Conservation (phyloP, 2,113 vertebrate species). For the Scopus umbretta region DNA sequence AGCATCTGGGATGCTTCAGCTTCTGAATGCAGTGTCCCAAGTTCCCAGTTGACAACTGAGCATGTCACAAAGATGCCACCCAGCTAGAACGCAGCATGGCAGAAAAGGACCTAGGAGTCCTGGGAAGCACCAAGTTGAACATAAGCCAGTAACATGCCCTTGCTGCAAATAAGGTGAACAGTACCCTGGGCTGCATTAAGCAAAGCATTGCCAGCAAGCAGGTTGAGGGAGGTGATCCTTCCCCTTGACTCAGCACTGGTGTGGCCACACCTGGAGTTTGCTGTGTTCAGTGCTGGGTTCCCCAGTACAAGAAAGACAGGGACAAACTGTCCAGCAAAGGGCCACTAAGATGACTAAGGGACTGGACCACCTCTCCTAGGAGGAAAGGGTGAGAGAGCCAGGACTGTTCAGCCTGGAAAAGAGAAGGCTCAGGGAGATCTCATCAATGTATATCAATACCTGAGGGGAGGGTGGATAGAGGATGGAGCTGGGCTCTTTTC, state of each 20-base stretch:
- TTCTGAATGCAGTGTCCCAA: neutral
- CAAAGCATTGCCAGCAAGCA: neutral
- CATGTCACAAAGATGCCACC: neutral
- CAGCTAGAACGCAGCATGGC: neutral
- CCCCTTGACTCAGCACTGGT: fast-evolving
- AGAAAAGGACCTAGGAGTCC: neutral
- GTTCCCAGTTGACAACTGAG: fast-evolving
- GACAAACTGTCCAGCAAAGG: neutral
- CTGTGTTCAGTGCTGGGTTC: neutral
- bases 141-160: neutral
- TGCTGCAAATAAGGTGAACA: neutral
- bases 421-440: neutral
- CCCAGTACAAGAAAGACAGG: neutral
- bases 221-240: neutral
- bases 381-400: neutral
- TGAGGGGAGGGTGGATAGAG: neutral
- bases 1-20: neutral
- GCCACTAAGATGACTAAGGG: neutral
- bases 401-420: neutral
- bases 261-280: neutral
- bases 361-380: neutral
- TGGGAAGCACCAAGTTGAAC: neutral
- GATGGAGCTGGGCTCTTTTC: neutral
- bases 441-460: neutral
- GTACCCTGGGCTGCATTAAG: neutral